Conservation (phyloP, 2,113 vertebrate genomes). For the Periophthalmus modestus region DNA sequence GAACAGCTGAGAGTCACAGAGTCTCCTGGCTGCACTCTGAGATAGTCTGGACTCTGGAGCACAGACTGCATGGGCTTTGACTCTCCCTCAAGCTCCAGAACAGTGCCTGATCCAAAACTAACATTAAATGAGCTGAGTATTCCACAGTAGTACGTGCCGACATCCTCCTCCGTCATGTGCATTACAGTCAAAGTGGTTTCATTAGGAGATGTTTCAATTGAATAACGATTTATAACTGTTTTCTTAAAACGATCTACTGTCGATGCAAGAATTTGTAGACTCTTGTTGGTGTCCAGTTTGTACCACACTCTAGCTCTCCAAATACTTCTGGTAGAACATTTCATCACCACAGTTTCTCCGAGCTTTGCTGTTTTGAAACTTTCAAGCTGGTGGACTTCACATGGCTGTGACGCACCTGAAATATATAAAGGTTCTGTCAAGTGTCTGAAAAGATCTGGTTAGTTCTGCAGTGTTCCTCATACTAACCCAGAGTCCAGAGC, state of each 20-base stretch:
- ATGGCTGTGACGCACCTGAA: no score
- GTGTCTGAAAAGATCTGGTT: no score
- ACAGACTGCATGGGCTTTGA: constrained; percentile 11
- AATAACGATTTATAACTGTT: neutral
- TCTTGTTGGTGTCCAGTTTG: constrained; percentile 11
- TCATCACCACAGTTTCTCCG: no score
- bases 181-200: neutral
- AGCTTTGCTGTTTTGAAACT: no score
- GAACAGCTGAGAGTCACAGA: constrained; percentile 3
- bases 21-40: neutral
- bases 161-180: neutral
- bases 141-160: neutral
- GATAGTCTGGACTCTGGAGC: constrained; percentile 17
- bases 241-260: neutral
- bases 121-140: neutral
- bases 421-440: no score
- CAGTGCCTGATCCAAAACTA: neutral
- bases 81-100: neutral
- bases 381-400: no score
- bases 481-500: no score
- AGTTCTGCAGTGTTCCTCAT: no score
- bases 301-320: constrained; percentile 1
- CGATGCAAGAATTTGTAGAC: neutral
- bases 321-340: no score
- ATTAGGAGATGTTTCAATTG: neutral